Base-by-base conservation (phyloP, 2,888 invertebrate species). In the Phengaris arion region DNA sequence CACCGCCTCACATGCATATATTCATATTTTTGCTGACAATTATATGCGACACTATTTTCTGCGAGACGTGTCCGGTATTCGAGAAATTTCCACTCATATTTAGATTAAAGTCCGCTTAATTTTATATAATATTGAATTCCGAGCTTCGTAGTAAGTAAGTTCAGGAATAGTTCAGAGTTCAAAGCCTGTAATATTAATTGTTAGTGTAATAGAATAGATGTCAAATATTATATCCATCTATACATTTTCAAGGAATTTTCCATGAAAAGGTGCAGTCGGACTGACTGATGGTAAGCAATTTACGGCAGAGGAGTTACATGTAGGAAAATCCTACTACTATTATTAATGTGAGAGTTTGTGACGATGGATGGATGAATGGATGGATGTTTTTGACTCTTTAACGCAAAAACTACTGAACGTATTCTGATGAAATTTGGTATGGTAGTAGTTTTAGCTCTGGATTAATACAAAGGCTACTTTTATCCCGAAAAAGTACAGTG, bases 1-100 rank as follows among this genome's bases (percentile, higher is more conserved):
- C 74, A 70, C 76, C 80, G 85, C 81, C 83, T 84, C 82, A 81
- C 79, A 81, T 86, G 83, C 85, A 87, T 87, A 85, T 84, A 84
- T 86, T 85, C 82, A 82, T 85, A 84, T 82, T 82, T 82, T 81
- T 78, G 76, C 48, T 80, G 83, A 84, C 83, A 84, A 82, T 82
- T 82, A 82, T 80, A 83, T 83, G 82, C 79, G 79, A 81, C 83
- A 82, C 86, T 85, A 83, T 85, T 83, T 84, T 81, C 79, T 78
- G 77, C 78, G 76, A 77, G 78, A 79, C 81, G 76, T 79, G 79
- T 80, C 79, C 79, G 79, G 78, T 76, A 74, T 77, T 74, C 77
- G 74, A 57, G 76, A 76, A 77, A 79, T 79, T 80, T 80, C 76
- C 74, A 76, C 76, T 78, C 72, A 77, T 77, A 75, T 79, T 74